Evolutionary conservation across 1,140 invertebrate genomes (phyloP).

Genomic region (Dreissena polymorpha): DNA sequence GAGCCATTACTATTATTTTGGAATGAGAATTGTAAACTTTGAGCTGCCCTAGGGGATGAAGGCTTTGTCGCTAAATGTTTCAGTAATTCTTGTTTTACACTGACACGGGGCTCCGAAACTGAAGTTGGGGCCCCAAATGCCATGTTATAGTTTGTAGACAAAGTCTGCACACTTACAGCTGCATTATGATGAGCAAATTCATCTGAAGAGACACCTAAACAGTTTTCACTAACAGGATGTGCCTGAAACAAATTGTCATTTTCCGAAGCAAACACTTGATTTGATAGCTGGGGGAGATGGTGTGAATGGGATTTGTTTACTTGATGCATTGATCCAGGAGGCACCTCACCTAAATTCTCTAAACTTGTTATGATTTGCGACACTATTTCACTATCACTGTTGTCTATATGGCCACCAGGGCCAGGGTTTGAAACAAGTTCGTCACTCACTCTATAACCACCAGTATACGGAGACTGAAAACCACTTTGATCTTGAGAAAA

Average conservation of each 20-base stretch:
- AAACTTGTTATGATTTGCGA: constrained; percentile 67
- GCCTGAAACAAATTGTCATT: neutral
- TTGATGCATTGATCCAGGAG: constrained; percentile 48
- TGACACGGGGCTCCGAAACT: constrained; percentile 17
- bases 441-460: constrained; percentile 7
- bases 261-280: constrained; percentile 1
- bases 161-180: constrained; percentile 15
- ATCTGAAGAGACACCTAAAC: neutral
- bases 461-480: constrained; percentile 31
- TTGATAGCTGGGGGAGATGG: neutral
- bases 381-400: constrained; percentile 47
- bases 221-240: neutral
- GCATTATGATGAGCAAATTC: constrained; percentile 52
- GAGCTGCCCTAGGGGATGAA: constrained; percentile 44
- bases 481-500: constrained; percentile 35
- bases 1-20: constrained; percentile 36
- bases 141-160: constrained; percentile 16
- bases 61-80: constrained; percentile 52
- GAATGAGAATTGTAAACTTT: constrained; percentile 51
- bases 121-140: neutral
- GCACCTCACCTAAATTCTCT: constrained; percentile 55
- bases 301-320: constrained; percentile 6
- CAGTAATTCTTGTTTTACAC: constrained; percentile 51
- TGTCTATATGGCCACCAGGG: constrained; percentile 9
- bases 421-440: neutral